Evolutionary conservation across 92 coral and sea anemone species (phyloP), one percentile per base, ranked within the genome.

Genomic region (Ricordea florida): DNA sequence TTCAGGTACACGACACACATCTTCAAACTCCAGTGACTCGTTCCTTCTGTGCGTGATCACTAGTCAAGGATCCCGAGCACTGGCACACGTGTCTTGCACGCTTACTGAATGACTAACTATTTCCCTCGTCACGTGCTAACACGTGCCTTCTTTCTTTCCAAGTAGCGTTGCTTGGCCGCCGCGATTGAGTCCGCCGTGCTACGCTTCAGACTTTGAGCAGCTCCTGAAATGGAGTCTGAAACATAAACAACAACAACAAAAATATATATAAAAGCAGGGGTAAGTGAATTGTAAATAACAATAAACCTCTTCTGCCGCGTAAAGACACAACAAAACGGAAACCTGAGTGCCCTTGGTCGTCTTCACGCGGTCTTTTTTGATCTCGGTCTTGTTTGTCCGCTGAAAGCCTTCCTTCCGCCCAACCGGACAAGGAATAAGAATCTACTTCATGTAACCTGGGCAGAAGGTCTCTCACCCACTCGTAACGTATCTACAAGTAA

Each of bases 401-500:
- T 17, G 77, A 49, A 25, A 68, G 35, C 33, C 69, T 76, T 25
- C 73, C 79, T 24, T 34, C 84, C 7, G 85, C 69, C 85, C 89
- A 78, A 10, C 98, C 96, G 13, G 98, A 84, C 58, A 93, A 75
- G 0, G 71, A 56, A 15, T 86, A 68, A 34, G 57, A 87, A 55
- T 87, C 90, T 4, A 78, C 86, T 57, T 93, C 96, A 43, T 90
- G 98, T 30, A 93, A 72, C 45, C 96, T 84, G 40, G 96, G 93
- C 65, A 93, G 85, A 38, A 93, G 83, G 29, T 93, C 93, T 60
- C 78, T 76, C 21, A 93, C 76, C 93, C 96, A 87, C 42, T 89
- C 91, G 43, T 93, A 90, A 9, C 92, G 80, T 46, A 93, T 78
- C 98, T 93, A 43, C 2, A 32, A 36, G 5, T 33, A n/a, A 18